Evolutionary conservation across 2,113 vertebrate genomes (phyloP), one percentile per base, ranked within the genome.

Genomic region (Halcyon senegalensis): DNA sequence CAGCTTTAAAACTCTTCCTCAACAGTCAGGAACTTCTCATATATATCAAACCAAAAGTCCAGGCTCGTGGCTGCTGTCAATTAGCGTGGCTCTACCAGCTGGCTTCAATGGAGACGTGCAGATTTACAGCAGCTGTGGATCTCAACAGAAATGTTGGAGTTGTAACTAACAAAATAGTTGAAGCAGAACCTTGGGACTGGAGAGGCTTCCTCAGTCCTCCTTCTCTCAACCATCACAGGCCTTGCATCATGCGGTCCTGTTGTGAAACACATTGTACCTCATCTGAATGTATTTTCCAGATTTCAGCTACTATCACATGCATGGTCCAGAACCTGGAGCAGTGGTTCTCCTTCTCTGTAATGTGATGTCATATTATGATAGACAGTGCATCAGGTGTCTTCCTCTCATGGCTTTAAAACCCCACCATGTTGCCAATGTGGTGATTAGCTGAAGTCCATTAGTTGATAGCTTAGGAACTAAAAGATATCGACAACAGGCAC

Each of bases 291-390:
- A 41, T 46, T 68, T 83, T 78, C 66, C 60, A 68, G 21, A 16
- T 58, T 73, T 46, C 17, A 53, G 18, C 19, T 58, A 17, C 60
- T 58, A 18, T 37, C 20, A 35, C 35, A 31, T 8, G 25, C 1
- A 23, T 7, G 16, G 44, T 37, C 59, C 39, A 39, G 44, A 75
- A 79, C 50, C 50, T 66, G 87, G 16, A 87, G 78, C 48, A 30
- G 30, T 6, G 25, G 55, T 44, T 81, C 41, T 60, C 58, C 58
- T 48, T 39, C 41, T 31, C 53, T 3, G 1, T 53, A 11, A 53
- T 19, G 15, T 0, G 5, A 69, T 25, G 43, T 17, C 41, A 6
- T 28, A 9, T 35, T 67, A 72, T 1, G 4, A 51, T 1, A 69
- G 60, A 13, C 16, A 33, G 66, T 8, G 35, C 0, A 2, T 43